Evolutionary conservation across 2,113 vertebrate genomes (phyloP).

Genomic region (Tonatia bakeri): DNA sequence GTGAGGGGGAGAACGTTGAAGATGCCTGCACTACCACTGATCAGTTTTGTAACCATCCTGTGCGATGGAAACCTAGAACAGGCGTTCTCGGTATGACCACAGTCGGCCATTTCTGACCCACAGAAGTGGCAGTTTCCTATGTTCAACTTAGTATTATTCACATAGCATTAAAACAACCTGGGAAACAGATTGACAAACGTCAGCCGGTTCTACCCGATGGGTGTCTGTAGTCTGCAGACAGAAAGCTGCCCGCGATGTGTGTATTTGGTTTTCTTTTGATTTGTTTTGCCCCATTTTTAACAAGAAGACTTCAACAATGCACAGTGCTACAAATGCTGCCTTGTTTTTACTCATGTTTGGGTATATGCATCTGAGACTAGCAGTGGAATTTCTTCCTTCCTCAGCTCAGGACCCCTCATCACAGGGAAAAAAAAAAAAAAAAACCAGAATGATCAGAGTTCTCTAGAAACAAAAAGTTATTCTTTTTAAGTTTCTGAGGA

Average conservation of each 20-base stretch:
- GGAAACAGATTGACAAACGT: neutral
- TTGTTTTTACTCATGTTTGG: neutral
- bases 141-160: neutral
- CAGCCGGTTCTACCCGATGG: neutral
- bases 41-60: neutral
- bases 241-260: neutral
- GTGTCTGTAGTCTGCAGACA: neutral
- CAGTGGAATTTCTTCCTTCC: neutral
- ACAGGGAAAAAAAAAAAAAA: neutral
- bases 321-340: neutral
- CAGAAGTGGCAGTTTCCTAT: neutral
- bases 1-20: neutral
- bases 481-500: neutral
- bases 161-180: neutral
- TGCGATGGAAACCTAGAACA: neutral
- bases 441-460: neutral
- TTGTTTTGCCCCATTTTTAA: conserved; percentile 22
- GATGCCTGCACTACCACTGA: neutral
- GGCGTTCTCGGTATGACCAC: neutral
- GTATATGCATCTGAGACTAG: neutral
- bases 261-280: neutral
- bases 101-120: neutral
- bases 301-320: neutral
- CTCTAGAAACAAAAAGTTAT: neutral
- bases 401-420: neutral